Evolutionary conservation across 2,797 vertebrate genomes (phyloP).

Genomic region (Ispidina lecontei): DNA sequence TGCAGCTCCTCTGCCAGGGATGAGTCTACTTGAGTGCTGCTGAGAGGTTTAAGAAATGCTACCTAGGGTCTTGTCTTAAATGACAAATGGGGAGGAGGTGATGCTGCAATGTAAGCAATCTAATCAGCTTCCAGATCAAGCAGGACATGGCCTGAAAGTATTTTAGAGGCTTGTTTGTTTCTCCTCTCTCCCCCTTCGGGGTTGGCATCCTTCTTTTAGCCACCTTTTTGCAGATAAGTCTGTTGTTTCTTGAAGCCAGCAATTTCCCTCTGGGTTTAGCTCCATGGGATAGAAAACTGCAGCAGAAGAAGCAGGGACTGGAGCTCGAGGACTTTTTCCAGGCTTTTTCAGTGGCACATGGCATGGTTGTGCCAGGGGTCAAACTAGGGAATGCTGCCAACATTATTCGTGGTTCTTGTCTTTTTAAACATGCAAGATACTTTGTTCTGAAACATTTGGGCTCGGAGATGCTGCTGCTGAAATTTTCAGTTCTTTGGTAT

Average conservation of each 20-base stretch:
- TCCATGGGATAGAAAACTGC: background rate
- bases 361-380: background rate
- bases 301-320: background rate
- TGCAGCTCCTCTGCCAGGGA: background rate
- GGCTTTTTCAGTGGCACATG: background rate
- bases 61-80: rapidly evolving
- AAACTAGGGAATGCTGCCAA: background rate
- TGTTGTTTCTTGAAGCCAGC: background rate
- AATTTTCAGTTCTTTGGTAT: background rate
- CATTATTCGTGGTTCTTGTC: background rate
- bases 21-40: background rate
- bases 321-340: background rate
- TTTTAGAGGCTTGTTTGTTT: background rate
- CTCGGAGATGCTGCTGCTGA: background rate
- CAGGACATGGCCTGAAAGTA: background rate
- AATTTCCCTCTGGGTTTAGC: background rate
- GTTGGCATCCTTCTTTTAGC: background rate
- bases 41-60: background rate
- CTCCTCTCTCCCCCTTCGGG: background rate
- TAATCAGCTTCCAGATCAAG: background rate
- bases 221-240: background rate
- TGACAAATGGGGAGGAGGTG: background rate
- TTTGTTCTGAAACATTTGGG: background rate
- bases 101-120: background rate
- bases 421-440: background rate